Percentiles rank a stretch among this genome's conserved stretches.
These are phyloP conservation scores for Trogon melanurus DNA, from an alignment of 2,113 vertebrate species.

Conservation along the genomic window DNA sequence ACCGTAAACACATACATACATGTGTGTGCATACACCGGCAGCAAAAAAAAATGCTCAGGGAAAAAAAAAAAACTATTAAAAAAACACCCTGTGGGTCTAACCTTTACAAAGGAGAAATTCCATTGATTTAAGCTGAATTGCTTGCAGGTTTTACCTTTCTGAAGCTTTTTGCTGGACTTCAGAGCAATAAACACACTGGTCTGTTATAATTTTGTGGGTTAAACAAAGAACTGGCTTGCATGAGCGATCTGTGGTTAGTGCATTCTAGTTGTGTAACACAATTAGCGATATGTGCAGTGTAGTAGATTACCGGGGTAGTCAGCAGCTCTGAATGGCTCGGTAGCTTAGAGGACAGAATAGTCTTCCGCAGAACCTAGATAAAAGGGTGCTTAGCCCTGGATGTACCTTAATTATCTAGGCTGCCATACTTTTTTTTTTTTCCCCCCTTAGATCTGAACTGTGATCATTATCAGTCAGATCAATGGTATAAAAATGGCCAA, in stretches of 20 bases:
- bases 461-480: not conserved
- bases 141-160: not conserved
- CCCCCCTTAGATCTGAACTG: not conserved
- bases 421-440: not conserved
- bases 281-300: not conserved
- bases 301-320: not conserved
- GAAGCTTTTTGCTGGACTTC: not conserved
- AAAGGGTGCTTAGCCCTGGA: not conserved
- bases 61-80: accelerated
- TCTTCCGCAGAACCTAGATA: not conserved
- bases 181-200: not conserved
- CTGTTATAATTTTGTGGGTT: not conserved
- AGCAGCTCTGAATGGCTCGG: not conserved
- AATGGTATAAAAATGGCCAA: not conserved
- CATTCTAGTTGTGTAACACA: not conserved
- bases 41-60: not conserved
- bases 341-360: not conserved
- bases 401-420: not conserved
- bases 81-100: not conserved
- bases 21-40: not conserved
- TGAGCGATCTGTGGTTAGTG: not conserved
- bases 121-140: not conserved
- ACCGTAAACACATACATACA: too few relatives aligned
- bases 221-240: not conserved
- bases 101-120: not conserved